Conservation (phyloP, 2,113 vertebrate genomes). For the Uria aalge region DNA sequence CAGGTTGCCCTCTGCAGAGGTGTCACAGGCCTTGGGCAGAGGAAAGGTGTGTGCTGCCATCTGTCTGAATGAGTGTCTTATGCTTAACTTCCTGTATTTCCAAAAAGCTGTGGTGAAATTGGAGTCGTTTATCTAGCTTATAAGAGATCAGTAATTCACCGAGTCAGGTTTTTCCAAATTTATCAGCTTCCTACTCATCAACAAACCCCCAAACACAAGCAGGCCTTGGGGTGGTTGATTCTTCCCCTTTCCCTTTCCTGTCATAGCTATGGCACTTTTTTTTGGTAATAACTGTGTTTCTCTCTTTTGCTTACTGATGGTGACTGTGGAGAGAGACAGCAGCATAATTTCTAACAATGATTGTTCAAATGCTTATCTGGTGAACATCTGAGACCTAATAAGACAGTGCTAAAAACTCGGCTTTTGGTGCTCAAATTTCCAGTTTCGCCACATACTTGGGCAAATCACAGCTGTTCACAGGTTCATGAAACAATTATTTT, state of each 20-base stretch:
- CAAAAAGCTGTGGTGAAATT: neutral
- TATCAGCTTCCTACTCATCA: fast-evolving
- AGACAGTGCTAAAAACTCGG: neutral
- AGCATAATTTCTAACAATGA: neutral
- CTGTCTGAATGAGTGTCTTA: neutral
- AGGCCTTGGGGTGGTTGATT: neutral
- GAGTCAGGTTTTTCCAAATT: neutral
- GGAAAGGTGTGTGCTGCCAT: fast-evolving
- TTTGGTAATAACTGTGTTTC: neutral
- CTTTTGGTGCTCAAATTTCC: neutral
- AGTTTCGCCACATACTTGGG: neutral
- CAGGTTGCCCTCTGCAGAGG: neutral
- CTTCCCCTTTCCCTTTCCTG: fast-evolving
- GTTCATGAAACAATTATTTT: neutral
- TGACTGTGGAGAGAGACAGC: too few relatives aligned
- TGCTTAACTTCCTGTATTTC: fast-evolving
- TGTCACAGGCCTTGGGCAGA: too few relatives aligned
- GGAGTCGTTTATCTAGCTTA: fast-evolving
- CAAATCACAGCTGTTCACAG: neutral
- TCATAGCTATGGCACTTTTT: neutral
- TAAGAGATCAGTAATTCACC: fast-evolving
- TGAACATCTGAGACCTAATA: too few relatives aligned
- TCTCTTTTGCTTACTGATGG: neutral
- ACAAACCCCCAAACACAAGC: neutral
- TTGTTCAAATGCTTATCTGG: neutral